Evolutionary conservation across 1,140 invertebrate species (phyloP).

Genomic region (Macrobrachium rosenbergii): DNA sequence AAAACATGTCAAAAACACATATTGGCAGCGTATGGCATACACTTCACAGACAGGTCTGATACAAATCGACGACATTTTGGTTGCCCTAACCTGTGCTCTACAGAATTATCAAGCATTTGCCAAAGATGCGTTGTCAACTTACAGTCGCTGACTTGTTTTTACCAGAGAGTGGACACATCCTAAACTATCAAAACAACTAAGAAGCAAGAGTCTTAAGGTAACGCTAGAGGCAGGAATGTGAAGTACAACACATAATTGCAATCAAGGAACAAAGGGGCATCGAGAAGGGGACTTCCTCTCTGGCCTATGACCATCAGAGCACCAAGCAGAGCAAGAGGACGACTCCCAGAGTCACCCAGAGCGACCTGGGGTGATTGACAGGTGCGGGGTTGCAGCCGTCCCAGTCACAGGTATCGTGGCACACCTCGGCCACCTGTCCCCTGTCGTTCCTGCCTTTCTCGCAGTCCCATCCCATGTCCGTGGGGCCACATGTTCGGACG

Average conservation of each 20-base stretch:
- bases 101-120: no score
- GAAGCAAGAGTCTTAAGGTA: no score
- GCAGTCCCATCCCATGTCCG: slow-evolving; percentile 56
- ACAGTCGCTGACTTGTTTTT: no score
- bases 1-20: no score
- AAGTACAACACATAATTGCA: neutral
- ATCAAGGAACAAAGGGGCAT: neutral
- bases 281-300: neutral
- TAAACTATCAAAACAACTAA: no score
- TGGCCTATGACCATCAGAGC: neutral
- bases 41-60: no score
- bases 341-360: neutral
- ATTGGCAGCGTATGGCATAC: no score
- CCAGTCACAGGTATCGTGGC: slow-evolving; percentile 49
- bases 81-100: no score
- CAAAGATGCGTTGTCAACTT: no score
- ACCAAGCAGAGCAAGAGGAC: neutral
- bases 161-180: no score
- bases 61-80: no score
- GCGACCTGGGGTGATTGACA: neutral
- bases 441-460: slow-evolving; percentile 28
- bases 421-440: slow-evolving; percentile 10
- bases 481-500: slow-evolving; percentile 37
- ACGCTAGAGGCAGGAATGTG: no score
- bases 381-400: slow-evolving; percentile 50